Evolutionary conservation across 2,797 vertebrate species (phyloP).

Genomic region (Sebastes paucispinis): DNA sequence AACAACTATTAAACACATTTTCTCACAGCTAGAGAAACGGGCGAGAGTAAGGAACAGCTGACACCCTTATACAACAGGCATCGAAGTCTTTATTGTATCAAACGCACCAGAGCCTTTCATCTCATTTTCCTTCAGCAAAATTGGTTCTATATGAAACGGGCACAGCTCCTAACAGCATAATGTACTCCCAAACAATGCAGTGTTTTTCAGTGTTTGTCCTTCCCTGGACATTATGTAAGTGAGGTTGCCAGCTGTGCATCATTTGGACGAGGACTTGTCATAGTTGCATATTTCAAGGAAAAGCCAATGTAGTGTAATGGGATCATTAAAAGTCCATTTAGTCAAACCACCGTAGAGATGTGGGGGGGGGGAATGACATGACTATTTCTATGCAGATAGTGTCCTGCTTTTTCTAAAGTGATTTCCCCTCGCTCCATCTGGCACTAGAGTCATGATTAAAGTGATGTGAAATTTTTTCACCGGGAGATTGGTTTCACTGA

Average conservation of each 20-base stretch:
- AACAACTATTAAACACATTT: conserved; percentile 27
- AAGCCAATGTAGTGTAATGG: conserved; percentile 39
- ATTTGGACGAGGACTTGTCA: conserved; percentile 21
- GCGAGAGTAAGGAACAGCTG: not conserved
- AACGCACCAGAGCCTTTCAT: not conserved
- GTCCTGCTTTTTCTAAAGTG: conserved; percentile 50
- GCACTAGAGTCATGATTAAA: conserved; percentile 56
- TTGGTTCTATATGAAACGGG: not conserved
- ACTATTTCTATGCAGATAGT: conserved; percentile 49
- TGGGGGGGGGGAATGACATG: conserved; percentile 2
- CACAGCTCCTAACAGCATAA: not conserved
- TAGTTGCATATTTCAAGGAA: conserved; percentile 26
- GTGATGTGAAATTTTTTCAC: conserved; percentile 38
- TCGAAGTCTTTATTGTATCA: not conserved
- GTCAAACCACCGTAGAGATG: conserved; percentile 23
- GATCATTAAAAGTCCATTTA: conserved; percentile 71
- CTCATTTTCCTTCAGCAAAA: not conserved
- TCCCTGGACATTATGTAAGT: conserved; percentile 13
- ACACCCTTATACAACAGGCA: not conserved
- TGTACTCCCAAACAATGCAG: not conserved
- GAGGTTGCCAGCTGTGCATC: conserved; percentile 33
- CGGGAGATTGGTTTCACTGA: conserved; percentile 35
- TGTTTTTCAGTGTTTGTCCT: not conserved
- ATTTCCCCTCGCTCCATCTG: conserved; percentile 51
- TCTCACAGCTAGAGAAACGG: conserved; percentile 13